A percentile compares a stretch with the other conserved stretches of the same genome.
These are phyloP conservation scores for Myotis yumanensis DNA, from an alignment of 2,113 vertebrate genomes.

Conservation along the genomic window DNA sequence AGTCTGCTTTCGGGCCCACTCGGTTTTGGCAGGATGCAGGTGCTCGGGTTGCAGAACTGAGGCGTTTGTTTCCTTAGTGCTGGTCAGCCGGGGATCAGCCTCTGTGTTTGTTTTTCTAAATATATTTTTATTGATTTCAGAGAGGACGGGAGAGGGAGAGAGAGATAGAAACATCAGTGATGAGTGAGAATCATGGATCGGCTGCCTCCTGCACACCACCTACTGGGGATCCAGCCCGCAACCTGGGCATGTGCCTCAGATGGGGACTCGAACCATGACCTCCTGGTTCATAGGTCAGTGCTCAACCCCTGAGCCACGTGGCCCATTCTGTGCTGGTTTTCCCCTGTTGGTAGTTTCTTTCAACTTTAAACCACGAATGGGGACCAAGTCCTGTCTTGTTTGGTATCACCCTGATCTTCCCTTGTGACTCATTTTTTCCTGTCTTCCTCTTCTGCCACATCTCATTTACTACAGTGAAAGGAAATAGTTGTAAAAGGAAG, in stretches of 20 bases:
- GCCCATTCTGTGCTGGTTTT: background rate
- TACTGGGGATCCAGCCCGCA: too few relatives aligned
- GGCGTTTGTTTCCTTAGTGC: background rate
- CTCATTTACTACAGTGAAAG: background rate
- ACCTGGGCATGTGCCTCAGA: too few relatives aligned
- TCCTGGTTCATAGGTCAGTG: too few relatives aligned
- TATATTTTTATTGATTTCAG: too few relatives aligned
- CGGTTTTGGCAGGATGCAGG: background rate
- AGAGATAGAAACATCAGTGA: too few relatives aligned
- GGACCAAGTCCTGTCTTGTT: background rate
- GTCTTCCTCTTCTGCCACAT: background rate
- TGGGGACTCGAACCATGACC: too few relatives aligned
- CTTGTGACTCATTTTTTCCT: background rate
- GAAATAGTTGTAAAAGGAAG: background rate
- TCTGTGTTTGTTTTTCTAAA: background rate
- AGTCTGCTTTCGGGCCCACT: background rate
- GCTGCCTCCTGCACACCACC: too few relatives aligned
- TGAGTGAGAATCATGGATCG: too few relatives aligned
- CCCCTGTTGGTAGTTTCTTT: background rate
- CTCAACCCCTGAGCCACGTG: too few relatives aligned
- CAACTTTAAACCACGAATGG: background rate
- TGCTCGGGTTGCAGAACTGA: background rate
- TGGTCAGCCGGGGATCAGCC: background rate
- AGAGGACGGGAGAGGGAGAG: too few relatives aligned
- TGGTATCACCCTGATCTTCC: background rate